Conservation (phyloP, 2,113 vertebrate species). For the Anguilla rostrata region DNA sequence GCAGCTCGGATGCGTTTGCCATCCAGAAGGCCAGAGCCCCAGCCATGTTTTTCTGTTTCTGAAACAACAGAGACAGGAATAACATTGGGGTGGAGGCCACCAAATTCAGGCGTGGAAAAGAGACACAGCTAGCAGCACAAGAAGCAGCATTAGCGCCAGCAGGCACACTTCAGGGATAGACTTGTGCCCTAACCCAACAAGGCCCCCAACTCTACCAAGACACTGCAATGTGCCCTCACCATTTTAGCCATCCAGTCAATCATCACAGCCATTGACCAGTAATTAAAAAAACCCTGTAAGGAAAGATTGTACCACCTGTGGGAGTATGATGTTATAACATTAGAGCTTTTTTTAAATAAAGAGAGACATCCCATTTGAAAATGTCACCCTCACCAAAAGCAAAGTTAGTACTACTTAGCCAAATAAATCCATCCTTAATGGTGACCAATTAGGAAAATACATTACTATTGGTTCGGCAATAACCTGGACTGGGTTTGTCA, state of each 20-base stretch:
- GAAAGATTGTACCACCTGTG: background rate
- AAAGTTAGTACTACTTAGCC: too few species aligned
- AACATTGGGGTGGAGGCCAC: background rate
- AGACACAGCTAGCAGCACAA: constrained; percentile 70
- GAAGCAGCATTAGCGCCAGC: background rate
- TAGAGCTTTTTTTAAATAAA: background rate
- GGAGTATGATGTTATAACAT: background rate
- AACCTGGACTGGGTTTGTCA: too few species aligned
- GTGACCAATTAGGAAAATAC: too few species aligned
- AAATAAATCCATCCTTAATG: too few species aligned
- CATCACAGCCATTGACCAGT: background rate
- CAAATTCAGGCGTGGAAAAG: background rate
- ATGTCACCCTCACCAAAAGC: too few species aligned
- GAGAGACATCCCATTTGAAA: too few species aligned
- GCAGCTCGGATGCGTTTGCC: constrained; percentile 89
- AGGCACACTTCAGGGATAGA: constrained; percentile 76
- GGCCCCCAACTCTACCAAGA: constrained; percentile 74
- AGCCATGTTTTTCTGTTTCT: constrained; percentile 87
- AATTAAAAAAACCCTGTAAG: background rate
- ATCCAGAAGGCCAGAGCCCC: constrained; percentile 92
- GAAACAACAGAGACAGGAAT: constrained; percentile 42
- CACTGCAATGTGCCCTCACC: constrained; percentile 43
- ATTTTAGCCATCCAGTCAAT: background rate
- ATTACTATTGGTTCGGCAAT: too few species aligned
- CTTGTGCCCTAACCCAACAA: constrained; percentile 71